Conservation (phyloP, 2,888 invertebrate genomes). For the Pachydiplax longipennis region DNA sequence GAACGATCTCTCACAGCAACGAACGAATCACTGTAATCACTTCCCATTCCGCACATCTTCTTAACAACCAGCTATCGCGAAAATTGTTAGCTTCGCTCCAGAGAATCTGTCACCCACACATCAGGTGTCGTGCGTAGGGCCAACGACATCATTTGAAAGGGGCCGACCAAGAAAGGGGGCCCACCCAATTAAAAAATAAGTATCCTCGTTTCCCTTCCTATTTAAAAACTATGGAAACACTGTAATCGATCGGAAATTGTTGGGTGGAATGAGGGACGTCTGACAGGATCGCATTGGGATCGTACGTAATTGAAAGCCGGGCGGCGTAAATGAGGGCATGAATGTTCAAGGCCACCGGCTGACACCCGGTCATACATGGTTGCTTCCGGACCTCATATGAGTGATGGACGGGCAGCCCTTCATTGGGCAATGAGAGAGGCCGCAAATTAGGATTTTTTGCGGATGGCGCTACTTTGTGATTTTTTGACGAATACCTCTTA, state of each 20-base stretch:
- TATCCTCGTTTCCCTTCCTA: background rate
- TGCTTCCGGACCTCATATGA: background rate
- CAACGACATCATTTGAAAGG: background rate
- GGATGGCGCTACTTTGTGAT: background rate
- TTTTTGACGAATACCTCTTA: background rate
- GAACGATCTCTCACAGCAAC: background rate
- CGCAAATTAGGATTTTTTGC: background rate
- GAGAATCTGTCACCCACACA: background rate
- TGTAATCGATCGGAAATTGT: background rate
- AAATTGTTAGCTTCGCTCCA: background rate
- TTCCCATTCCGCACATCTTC: background rate
- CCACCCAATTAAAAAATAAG: background rate
- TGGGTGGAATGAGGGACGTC: background rate
- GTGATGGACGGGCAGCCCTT: background rate
- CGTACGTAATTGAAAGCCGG: background rate
- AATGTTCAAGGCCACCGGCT: background rate
- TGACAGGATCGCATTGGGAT: background rate
- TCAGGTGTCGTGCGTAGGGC: background rate
- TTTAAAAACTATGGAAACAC: background rate
- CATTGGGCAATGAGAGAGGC: background rate
- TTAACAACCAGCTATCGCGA: background rate
- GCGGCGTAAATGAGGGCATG: background rate
- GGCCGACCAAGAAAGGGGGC: too few species aligned
- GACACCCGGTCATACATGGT: background rate
- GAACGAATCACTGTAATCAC: background rate